Conservation (phyloP, 1,140 invertebrate species). For the Drosophila kurseongensis region DNA sequence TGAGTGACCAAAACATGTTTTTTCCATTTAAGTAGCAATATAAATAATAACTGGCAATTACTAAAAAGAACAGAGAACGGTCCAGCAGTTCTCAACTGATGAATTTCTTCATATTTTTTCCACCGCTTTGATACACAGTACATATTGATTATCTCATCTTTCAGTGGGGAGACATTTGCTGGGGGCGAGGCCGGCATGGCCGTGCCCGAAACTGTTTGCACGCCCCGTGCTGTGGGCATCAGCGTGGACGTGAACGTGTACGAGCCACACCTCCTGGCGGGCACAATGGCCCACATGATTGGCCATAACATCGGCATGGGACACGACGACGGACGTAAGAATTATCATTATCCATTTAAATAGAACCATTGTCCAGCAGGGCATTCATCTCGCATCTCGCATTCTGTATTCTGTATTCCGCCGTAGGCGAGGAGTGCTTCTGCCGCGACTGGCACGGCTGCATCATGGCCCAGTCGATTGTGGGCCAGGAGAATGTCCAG, state of each 20-base stretch:
- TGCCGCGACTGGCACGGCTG: conserved; percentile 98
- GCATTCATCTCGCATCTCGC: not conserved
- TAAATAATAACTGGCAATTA: no score
- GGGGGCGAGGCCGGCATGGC: conserved; percentile 96
- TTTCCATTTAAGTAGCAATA: no score
- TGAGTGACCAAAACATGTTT: no score
- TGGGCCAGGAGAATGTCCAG: conserved; percentile 95
- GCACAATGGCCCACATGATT: conserved; percentile 98
- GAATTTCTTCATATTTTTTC: not conserved
- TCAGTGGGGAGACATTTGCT: conserved; percentile 92
- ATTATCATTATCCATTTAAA: not conserved
- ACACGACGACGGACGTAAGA: conserved; percentile 94
- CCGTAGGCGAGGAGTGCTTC: conserved; percentile 88
- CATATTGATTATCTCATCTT: not conserved
- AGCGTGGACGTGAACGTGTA: conserved; percentile 96
- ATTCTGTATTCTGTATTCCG: not conserved
- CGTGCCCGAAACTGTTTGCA: conserved; percentile 95
- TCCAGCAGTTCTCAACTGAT: no score
- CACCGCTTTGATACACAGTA: no score
- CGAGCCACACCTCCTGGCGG: conserved; percentile 96
- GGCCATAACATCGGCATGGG: conserved; percentile 98
- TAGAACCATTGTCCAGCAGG: not conserved
- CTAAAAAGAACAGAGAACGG: no score
- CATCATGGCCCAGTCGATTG: conserved; percentile 97
- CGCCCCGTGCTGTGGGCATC: conserved; percentile 94